Percentiles rank a stretch among this genome's conserved stretches.
Evolutionary conservation across 2,797 vertebrate species (phyloP).

Genomic region (Sebastolobus alascanus): DNA sequence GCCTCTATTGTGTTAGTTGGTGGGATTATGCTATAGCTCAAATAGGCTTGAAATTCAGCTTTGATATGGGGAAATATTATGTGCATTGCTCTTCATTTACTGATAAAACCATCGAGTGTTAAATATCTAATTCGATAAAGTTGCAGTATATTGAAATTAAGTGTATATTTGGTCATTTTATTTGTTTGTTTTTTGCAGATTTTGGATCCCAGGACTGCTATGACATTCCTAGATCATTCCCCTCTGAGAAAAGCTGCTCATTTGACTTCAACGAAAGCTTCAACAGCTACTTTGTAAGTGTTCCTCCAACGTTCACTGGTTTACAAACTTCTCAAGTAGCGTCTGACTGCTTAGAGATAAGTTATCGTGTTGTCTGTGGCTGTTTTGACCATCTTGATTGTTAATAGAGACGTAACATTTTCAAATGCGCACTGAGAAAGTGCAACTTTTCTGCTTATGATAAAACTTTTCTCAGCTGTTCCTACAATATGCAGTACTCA

Average conservation of each 20-base stretch:
- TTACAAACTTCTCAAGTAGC: not conserved
- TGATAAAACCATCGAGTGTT: not conserved
- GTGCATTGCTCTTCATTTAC: not conserved
- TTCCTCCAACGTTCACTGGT: not conserved
- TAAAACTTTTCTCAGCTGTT: not conserved
- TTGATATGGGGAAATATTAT: not conserved
- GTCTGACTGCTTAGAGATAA: not conserved
- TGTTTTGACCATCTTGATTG: not conserved
- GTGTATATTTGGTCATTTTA: conserved; percentile 13
- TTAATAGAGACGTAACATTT: not conserved
- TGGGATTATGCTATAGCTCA: not conserved
- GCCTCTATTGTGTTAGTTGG: not conserved
- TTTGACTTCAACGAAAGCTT: conserved; percentile 94
- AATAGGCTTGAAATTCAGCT: not conserved
- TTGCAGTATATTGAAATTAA: not conserved
- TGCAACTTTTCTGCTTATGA: not conserved
- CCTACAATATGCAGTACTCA: not conserved
- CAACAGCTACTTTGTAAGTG: conserved; percentile 97
- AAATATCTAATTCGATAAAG: not conserved
- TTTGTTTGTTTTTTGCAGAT: conserved; percentile 84
- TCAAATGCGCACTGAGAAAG: not conserved
- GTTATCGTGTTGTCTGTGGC: not conserved
- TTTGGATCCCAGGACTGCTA: conserved; percentile 98
- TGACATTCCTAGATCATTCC: conserved; percentile 96
- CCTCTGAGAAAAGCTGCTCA: conserved; percentile 93